A percentile compares a stretch with the other conserved stretches of the same genome.
Evolutionary conservation across 2,113 vertebrate species (phyloP).

Genomic region (Stegostoma tigrinum): DNA sequence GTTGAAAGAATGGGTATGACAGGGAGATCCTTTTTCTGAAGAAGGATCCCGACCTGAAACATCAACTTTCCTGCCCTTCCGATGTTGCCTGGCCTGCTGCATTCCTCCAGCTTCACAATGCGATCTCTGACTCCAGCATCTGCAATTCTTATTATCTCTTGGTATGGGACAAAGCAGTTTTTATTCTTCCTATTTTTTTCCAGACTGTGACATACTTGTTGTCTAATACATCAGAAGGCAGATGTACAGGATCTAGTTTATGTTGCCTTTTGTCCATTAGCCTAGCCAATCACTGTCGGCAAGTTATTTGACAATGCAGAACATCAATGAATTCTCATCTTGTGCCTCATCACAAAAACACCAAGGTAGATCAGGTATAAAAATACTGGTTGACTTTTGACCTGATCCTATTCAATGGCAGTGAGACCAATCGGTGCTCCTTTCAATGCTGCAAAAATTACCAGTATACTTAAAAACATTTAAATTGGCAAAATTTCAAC

Average conservation of each 20-base stretch:
- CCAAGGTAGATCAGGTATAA: not conserved
- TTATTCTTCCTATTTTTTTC: not conserved
- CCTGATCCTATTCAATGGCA: not conserved
- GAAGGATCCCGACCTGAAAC: no score
- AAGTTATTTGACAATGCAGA: not conserved
- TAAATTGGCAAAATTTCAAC: not conserved
- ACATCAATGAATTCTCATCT: not conserved
- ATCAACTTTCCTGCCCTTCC: no score
- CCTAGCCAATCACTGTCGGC: not conserved
- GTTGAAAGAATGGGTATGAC: no score
- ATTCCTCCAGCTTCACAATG: no score
- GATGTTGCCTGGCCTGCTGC: no score
- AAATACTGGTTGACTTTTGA: not conserved
- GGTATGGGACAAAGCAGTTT: not conserved
- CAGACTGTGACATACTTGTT: not conserved
- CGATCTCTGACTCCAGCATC: no score
- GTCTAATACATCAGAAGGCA: not conserved
- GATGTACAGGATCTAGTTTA: not conserved
- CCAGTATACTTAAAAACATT: not conserved
- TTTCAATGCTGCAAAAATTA: not conserved
- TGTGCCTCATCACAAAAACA: not conserved
- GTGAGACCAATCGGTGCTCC: not conserved
- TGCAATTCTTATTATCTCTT: no score
- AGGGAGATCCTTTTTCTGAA: no score
- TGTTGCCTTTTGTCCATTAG: not conserved